Evolutionary conservation across 2,113 vertebrate genomes (phyloP).

Genomic region (Ophiodon elongatus): DNA sequence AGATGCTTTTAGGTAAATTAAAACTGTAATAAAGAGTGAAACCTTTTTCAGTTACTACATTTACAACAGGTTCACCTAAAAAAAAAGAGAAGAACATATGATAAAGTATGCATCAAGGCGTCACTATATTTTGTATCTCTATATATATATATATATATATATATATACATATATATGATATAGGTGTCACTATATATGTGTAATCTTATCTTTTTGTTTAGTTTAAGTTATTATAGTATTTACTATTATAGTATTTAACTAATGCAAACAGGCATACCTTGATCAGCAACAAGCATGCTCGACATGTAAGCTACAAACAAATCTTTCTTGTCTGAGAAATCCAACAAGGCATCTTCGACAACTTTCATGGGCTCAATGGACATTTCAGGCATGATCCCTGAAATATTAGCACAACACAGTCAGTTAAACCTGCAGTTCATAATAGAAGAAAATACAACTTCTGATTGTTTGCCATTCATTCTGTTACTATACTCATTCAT

Average conservation of each 20-base stretch:
- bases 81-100: neutral
- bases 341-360: conserved; percentile 78
- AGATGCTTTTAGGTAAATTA: neutral
- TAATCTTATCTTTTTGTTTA: neutral
- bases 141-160: too few relatives aligned
- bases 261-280: conserved; percentile 65
- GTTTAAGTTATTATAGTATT: neutral
- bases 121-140: neutral
- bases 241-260: neutral
- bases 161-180: neutral
- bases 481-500: too few relatives aligned
- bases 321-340: conserved; percentile 80
- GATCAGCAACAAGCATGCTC: conserved; percentile 78
- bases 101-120: neutral
- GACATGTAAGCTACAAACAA: conserved; percentile 80
- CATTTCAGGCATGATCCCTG: conserved; percentile 78
- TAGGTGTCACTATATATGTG: neutral
- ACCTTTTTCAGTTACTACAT: conserved; percentile 74
- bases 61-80: conserved; percentile 63
- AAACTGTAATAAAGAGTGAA: conserved; percentile 8
- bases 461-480: neutral
- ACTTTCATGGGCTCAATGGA: conserved; percentile 82
- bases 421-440: neutral
- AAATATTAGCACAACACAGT: conserved; percentile 16
- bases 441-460: neutral